Base-by-base conservation (phyloP, 2,113 vertebrate genomes). In the Epinephelus cyanopodus region DNA sequence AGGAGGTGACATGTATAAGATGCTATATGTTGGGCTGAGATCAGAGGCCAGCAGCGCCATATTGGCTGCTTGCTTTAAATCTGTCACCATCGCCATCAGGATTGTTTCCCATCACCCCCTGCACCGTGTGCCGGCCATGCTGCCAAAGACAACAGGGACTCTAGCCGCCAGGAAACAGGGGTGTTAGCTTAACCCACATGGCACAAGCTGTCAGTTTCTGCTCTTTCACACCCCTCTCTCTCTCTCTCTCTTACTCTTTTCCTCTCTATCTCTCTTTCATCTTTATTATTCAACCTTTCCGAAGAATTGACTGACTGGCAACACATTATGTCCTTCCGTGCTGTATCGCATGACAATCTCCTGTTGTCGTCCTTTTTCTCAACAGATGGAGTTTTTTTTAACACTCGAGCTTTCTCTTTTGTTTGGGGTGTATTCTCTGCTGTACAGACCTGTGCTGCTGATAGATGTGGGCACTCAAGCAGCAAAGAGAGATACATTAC, bases 101-200 rank as follows among this genome's bases (percentile, higher is more conserved):
- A 77, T 86, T 79, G 79, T 89, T 92, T 92, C 88, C 84, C 87
- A 82, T 90, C 66, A 81, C 77, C 79, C 91, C 80, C 82, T 77
- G 73, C 82, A 69, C 75, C 10, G 56, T 78, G 77, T 84, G 90
- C 83, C 3, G 73, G 50, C 62, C 74, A 53, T 58, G 71, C 79
- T 90, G 91, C 90, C 92, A 94, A 93, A 92, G 79, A 92, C 86
- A 94, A 94, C 89, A 93, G 82, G 67, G 86, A 77, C 75, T 84
- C 15, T 62, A 18, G 79, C 77, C 19, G 62, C 57, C 90, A 92
- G 92, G 92, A 93, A 93, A 90, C 78, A 85, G 73, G 45, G 56
- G 83, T 91, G 91, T 94, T 91, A 87, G 88, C 77, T 91, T 92
- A 91, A 92, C 90, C 85, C 71, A 67, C 88, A 87, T 91, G 91